A percentile compares a stretch with the other conserved stretches of the same genome.
Conservation (phyloP, 92 coral and sea anemone species). For the Palythoa caribaeorum region DNA sequence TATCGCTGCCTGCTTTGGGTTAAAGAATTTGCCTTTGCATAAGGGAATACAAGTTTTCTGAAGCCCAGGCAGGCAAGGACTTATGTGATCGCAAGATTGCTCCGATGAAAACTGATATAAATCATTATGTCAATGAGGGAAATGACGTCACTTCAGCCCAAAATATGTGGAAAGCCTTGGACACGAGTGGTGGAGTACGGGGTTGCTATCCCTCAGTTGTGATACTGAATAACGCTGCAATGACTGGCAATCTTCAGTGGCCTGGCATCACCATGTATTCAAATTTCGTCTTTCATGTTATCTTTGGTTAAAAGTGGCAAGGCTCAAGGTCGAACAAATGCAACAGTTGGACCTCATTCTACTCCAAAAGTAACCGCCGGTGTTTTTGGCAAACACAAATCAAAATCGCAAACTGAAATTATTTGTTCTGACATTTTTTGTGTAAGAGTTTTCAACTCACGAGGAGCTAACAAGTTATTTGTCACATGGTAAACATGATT, state of each 20-base stretch:
- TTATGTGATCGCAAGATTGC: background rate
- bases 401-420: background rate
- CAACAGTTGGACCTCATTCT: conserved; percentile 2
- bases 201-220: conserved; percentile 3
- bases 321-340: background rate
- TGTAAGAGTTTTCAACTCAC: background rate
- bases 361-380: background rate
- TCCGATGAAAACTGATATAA: background rate
- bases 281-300: background rate
- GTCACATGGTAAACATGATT: background rate
- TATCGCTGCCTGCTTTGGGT: conserved; percentile 4
- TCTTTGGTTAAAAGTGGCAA: background rate
- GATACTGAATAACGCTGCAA: conserved; percentile 1
- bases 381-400: background rate
- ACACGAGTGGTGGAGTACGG: conserved; percentile 1
- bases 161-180: background rate
- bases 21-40: background rate
- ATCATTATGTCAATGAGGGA: background rate
- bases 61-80: conserved; percentile 3
- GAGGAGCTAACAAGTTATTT: background rate
- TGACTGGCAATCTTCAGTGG: background rate
- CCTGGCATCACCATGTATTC: background rate
- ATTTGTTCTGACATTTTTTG: background rate
- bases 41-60: background rate
- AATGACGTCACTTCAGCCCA: conserved; percentile 3